Percentiles rank a stretch among this genome's conserved stretches.
These are phyloP conservation scores for Parazoanthus swiftii DNA, from an alignment of 92 coral and sea anemone species.

Conservation along the genomic window DNA sequence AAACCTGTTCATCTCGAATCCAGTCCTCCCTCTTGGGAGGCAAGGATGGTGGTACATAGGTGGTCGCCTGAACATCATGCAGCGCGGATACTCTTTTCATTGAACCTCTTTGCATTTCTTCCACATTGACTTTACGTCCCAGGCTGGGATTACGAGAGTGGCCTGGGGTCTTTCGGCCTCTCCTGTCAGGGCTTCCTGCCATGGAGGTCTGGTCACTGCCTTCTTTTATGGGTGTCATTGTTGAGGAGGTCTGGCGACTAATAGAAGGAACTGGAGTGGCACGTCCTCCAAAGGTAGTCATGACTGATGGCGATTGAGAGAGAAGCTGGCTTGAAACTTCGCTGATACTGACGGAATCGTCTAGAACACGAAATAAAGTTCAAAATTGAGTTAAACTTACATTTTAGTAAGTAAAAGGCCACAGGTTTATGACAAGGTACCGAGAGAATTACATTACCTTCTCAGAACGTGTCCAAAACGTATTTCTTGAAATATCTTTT, in stretches of 20 bases:
- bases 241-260: constrained; percentile 65
- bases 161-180: constrained; percentile 31
- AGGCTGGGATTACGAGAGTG: constrained; percentile 45
- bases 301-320: constrained; percentile 55
- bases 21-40: constrained; percentile 85
- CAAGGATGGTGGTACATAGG: constrained; percentile 70
- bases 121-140: constrained; percentile 47
- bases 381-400: too few species aligned
- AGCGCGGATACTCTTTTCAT: constrained; percentile 14
- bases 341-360: constrained; percentile 10
- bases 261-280: constrained; percentile 41
- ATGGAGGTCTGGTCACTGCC: constrained; percentile 45
- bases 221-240: constrained; percentile 50
- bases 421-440: too few species aligned
- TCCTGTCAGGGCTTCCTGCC: constrained; percentile 60
- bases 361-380: constrained; percentile 12
- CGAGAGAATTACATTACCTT: too few species aligned
- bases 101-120: constrained; percentile 25
- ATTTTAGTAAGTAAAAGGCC: too few species aligned
- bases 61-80: constrained; percentile 52
- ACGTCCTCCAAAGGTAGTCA: constrained; percentile 50
- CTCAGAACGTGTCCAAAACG: too few species aligned
- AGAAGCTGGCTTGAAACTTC: constrained; percentile 19
- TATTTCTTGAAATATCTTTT: too few species aligned
- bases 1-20: constrained; percentile 90